Base-by-base conservation (phyloP, 2,888 invertebrate species). In the Allacma fusca region DNA sequence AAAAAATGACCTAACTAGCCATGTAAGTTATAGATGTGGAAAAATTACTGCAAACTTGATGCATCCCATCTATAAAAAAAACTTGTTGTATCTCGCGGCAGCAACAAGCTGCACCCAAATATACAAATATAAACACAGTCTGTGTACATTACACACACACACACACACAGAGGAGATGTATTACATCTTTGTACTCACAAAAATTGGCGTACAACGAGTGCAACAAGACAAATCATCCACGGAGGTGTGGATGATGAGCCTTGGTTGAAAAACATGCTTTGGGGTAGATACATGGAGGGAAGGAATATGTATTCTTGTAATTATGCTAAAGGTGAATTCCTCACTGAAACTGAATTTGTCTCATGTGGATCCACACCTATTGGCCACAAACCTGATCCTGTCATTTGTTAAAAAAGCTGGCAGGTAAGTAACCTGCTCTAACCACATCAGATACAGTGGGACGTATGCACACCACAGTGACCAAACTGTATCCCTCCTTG, bases 61-160 rank as follows among this genome's bases (percentile, higher is more conserved):
- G 12, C 21, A 62, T 21, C 12, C 21, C 12, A 5, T 57, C 5
- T 57, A n/a, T 62, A 23, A 62, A 43, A 71, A 44, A 77, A 79
- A 70, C 71, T 76, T 76, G 71, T 79, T 76, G 73, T 44, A 68
- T 72, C 68, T 76, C 57, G 2, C 9, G 4, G 34, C 34, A 34
- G 34, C 57, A 7, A 16, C 57, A 57, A 21, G 19, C 19, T 57
- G 57, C 21, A 57, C 21, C 57, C n/a, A 57, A 9, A 4, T 57
- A 21, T 57, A 21, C 57, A 57, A 16, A 57, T 57, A 43, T 43
- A 19, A 13, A 43, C 19, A 19, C 44, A 43, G 9, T 13, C 19
- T 43, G 19, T 43, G 44, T 19, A 43, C 44, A 43, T 43, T 43
- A 43, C 9, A 43, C 19, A 43, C 19, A 43, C n/a, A n/a, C n/a